Base-by-base conservation (phyloP, 2,113 vertebrate genomes). In the Stigmatopora argus region DNA sequence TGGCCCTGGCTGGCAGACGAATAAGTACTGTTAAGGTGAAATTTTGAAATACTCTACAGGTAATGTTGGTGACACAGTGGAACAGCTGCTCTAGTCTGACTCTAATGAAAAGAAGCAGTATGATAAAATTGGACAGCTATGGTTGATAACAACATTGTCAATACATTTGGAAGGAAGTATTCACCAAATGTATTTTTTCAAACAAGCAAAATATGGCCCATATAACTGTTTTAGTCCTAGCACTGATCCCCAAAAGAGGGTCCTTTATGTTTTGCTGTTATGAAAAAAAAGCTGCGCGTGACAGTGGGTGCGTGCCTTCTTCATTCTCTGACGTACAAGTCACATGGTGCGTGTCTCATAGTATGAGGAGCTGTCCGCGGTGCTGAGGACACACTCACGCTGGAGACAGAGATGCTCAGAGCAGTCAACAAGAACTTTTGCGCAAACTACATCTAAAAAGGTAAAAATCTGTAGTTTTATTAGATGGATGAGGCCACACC, bases 291-390 rank as follows among this genome's bases (percentile, higher is more conserved):
- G 58, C 45, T 12, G 62, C 49, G 53, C 18, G 69, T 19, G 38
- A 12, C 35, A n/a, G 70, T 52, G 62, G 35, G 55, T 3, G 65
- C 11, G 67, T 18, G 48, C 18, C 53, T 59, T 12, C 26, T 31
- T 23, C 23, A 0, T 17, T 31, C 23, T 15, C 14, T 92, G 90
- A 92, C 90, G 90, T 83, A 88, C 64, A 71, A 75, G 82, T 88
- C 87, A 90, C 77, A 83, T 86, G 90, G 85, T 58, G 21, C 53
- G 69, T 87, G 79, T 78, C 13, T 61, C 19, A 84, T 80, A 88
- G 79, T 70, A 17, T 23, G 76, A 85, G 88, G 92, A 92, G 91
- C 93, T 95, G 92, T 94, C 93, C 89, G 78, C 82, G 66, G 85
- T 88, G 21, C 80, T 89, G 76, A 86, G 81, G 73, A 17, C 74